These are phyloP conservation scores for Melinaea marsaeus DNA, from an alignment of 2,888 invertebrate genomes.

Conservation along the genomic window DNA sequence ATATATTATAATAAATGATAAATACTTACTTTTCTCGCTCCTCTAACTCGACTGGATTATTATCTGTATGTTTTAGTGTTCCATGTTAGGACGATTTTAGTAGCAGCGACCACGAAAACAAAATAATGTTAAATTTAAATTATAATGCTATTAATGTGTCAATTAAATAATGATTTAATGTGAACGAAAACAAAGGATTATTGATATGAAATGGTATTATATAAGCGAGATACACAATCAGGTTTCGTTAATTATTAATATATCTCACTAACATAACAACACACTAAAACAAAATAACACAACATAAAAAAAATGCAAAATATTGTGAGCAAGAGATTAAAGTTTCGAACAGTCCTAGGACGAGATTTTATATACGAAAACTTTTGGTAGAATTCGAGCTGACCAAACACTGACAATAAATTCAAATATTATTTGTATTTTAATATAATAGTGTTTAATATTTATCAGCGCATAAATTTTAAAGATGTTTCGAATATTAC, in stretches of 20 bases:
- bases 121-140: slow-evolving; percentile 52
- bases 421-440: too few relatives aligned
- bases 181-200: slow-evolving; percentile 13
- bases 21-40: slow-evolving; percentile 91
- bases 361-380: too few relatives aligned
- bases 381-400: too few relatives aligned
- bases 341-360: too few relatives aligned
- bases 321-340: slow-evolving; percentile 7
- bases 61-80: slow-evolving; percentile 78
- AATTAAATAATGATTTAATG: slow-evolving; percentile 9
- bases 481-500: too few relatives aligned
- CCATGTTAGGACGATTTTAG: slow-evolving; percentile 70
- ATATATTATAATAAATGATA: slow-evolving; percentile 24
- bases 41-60: slow-evolving; percentile 88
- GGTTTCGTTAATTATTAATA: too few relatives aligned
- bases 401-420: too few relatives aligned
- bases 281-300: slow-evolving; percentile 7
- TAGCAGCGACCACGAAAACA: slow-evolving; percentile 72
- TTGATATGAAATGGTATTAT: too few relatives aligned
- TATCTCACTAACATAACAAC: too few relatives aligned
- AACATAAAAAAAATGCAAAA: slow-evolving; percentile 9
- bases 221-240: too few relatives aligned
- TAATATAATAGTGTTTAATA: too few relatives aligned
- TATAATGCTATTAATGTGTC: slow-evolving; percentile 27
- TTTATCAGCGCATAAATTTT: too few relatives aligned